These are phyloP conservation scores for Pedionomus torquatus DNA, from an alignment of 2,113 vertebrate species.

Conservation along the genomic window DNA sequence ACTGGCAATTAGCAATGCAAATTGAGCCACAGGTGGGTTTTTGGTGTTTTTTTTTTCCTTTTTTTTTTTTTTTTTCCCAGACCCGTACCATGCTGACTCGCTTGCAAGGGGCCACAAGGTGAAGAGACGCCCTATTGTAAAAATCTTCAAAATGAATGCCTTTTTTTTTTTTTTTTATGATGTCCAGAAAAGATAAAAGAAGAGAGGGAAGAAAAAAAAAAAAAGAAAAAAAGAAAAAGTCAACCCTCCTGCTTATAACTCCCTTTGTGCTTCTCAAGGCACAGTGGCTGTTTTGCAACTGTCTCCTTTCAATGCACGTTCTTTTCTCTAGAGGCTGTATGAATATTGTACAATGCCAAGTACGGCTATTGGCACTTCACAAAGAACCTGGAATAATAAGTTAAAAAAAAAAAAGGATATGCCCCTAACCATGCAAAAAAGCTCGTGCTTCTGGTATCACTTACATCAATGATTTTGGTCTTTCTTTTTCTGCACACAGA, in stretches of 20 bases:
- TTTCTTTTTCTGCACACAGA: background rate
- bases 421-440: background rate
- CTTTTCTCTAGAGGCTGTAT: background rate
- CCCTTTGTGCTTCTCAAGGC: background rate
- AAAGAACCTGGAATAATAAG: constrained; percentile 22
- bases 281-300: background rate
- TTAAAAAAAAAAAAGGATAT: background rate
- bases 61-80: background rate
- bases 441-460: background rate
- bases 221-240: background rate
- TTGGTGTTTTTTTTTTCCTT: background rate
- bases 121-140: background rate
- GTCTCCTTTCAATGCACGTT: background rate
- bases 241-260: background rate
- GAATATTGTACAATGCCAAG: background rate
- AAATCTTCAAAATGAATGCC: background rate
- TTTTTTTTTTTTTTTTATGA: background rate
- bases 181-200: background rate
- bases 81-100: background rate
- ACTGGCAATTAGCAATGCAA: background rate
- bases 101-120: background rate
- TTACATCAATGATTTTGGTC: background rate
- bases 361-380: background rate
- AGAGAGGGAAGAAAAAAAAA: background rate
- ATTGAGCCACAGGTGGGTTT: background rate